Evolutionary conservation across 1,140 invertebrate species (phyloP).

Genomic region (Leptopilina clavipes): DNA sequence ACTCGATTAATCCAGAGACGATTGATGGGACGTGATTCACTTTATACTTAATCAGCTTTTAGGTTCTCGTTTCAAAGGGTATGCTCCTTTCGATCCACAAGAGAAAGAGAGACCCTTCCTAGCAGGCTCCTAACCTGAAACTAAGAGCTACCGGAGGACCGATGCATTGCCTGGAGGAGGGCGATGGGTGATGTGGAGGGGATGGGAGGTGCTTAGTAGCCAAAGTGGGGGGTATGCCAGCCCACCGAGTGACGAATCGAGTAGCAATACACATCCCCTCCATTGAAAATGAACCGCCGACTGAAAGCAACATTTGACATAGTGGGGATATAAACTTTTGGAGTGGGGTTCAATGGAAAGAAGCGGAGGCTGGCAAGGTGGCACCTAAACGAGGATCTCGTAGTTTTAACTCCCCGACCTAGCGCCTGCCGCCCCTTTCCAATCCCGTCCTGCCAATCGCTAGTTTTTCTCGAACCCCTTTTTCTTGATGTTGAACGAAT

Average conservation of each 20-base stretch:
- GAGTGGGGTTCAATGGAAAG: slow-evolving; percentile 61
- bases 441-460: slow-evolving; percentile 73
- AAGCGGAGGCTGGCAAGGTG: slow-evolving; percentile 73
- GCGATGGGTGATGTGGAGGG: slow-evolving; percentile 62
- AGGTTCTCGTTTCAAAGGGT: slow-evolving; percentile 42
- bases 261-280: slow-evolving; percentile 50
- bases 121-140: slow-evolving; percentile 76
- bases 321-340: slow-evolving; percentile 38
- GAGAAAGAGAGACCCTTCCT: slow-evolving; percentile 73
- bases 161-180: slow-evolving; percentile 74
- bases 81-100: slow-evolving; percentile 52
- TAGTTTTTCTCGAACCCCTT: slow-evolving; percentile 62
- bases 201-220: slow-evolving; percentile 54
- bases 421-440: slow-evolving; percentile 69
- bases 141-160: slow-evolving; percentile 74
- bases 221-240: slow-evolving; percentile 65
- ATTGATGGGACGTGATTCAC: neutral
- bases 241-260: slow-evolving; percentile 63
- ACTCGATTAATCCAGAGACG: neutral
- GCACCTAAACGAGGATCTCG: slow-evolving; percentile 68
- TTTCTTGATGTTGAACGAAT: slow-evolving; percentile 56
- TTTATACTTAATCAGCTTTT: neutral
- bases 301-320: slow-evolving; percentile 47
- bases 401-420: slow-evolving; percentile 69
- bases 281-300: slow-evolving; percentile 50